Base-by-base conservation (phyloP, 2,113 vertebrate species). In the Hippocampus barbouri region DNA sequence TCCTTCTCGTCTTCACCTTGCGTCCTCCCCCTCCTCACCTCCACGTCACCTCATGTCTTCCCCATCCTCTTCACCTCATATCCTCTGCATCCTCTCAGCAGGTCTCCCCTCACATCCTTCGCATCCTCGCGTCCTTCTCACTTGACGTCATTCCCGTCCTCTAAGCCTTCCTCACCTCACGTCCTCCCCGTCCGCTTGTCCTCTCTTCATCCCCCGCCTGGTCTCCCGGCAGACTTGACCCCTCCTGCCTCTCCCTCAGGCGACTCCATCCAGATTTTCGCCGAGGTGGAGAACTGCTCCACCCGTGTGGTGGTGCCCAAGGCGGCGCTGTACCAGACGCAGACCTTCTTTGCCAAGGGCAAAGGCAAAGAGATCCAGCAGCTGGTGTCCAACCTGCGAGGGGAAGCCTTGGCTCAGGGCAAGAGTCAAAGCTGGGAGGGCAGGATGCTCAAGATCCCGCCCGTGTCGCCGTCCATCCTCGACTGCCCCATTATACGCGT, bases 371-470 rank as follows among this genome's bases (percentile, higher is more conserved):
- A 98, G 92, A 96, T 98, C 64, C 97, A 93, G 84, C 97, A 98
- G 85, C 93, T 98, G 72, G 94, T 99, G 85, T 95, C 97, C 83
- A 97, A 92, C 77, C 88, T 98, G 10, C 91, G 96, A 27, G 97
- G 96, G 14, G 97, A 98, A 2, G 93, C 96, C 0, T 83, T 98
- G 83, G 94, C 93, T 0, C 96, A 96, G 81, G 97, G 97, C 51
- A 97, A 96, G 90, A 98, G 96, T 18, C 97, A 99, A 85, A 98
- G 96, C 10, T 99, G 97, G 97, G 97, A 96, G 78, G 97, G 97
- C 63, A 96, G 96, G 45, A 89, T 94, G 86, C 79, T 99, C 51
- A 98, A 98, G 86, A 99, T 99, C 76, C 97, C 97, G 59, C 97
- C 97, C 0, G 95, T 98, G 72, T 98, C 97, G 0, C 97, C 97